Conservation (phyloP, 2,113 vertebrate genomes). For the Nerophis lumbriciformis region DNA sequence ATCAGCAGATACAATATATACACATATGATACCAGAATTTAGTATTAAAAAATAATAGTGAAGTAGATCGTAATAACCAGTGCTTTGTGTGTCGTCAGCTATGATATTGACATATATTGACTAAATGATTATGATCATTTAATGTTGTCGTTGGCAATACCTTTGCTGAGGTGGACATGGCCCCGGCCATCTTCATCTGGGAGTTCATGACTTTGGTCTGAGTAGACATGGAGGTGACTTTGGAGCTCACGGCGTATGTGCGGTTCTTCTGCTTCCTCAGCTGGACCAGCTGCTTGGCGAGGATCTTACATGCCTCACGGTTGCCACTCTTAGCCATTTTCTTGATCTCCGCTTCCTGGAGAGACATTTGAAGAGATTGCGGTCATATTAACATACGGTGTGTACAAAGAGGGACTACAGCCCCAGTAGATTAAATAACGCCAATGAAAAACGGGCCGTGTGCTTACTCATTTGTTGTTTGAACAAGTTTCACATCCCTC, state of each 20-base stretch:
- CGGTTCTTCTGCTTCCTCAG: slow-evolving; percentile 91
- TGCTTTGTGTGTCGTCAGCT: too few relatives aligned
- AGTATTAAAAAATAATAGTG: too few relatives aligned
- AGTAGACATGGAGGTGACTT: slow-evolving; percentile 94
- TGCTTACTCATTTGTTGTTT: too few relatives aligned
- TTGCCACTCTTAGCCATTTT: slow-evolving; percentile 98
- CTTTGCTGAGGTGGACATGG: slow-evolving; percentile 94
- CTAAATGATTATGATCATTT: not conserved
- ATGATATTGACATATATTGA: not conserved
- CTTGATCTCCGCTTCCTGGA: slow-evolving; percentile 95
- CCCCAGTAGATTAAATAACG: too few relatives aligned
- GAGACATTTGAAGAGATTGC: not conserved
- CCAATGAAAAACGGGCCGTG: not conserved
- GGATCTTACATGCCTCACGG: slow-evolving; percentile 91
- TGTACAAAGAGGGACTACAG: too few relatives aligned
- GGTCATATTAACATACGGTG: too few relatives aligned
- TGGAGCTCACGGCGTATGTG: slow-evolving; percentile 94
- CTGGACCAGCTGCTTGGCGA: slow-evolving; percentile 94
- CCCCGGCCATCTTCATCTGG: slow-evolving; percentile 99
- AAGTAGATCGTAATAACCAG: too few relatives aligned
- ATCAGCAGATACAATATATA: too few relatives aligned
- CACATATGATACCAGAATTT: too few relatives aligned
- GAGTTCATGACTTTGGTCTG: slow-evolving; percentile 98
- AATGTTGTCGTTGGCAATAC: slow-evolving; percentile 48
- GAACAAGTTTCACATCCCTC: too few relatives aligned